Conservation (phyloP, 2,797 vertebrate species). For the Myotis planiceps region DNA sequence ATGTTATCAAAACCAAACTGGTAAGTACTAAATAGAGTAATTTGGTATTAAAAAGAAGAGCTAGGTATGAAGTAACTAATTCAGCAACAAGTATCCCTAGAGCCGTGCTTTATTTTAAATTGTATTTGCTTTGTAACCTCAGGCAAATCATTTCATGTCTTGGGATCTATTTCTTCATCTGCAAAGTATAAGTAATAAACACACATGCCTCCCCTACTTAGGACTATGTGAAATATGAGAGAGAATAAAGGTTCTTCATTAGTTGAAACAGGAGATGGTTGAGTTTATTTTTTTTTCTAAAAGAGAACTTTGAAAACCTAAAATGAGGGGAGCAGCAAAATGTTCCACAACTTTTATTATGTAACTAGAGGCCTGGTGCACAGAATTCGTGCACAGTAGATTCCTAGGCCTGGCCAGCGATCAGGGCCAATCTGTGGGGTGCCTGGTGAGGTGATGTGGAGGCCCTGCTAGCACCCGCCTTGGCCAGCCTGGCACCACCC, state of each 20-base stretch:
- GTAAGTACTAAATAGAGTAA: neutral
- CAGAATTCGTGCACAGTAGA: too few relatives aligned
- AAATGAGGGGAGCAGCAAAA: neutral
- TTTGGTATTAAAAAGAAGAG: neutral
- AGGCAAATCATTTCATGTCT: neutral
- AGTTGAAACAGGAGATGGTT: neutral
- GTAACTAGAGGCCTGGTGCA: neutral
- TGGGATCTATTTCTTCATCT: neutral
- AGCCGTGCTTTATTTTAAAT: neutral
- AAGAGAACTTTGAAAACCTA: neutral
- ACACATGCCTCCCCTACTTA: neutral
- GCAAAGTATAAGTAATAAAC: neutral
- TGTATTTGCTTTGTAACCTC: neutral
- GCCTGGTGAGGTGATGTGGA: too few relatives aligned
- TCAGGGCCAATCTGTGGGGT: too few relatives aligned
- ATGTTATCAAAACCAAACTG: neutral
- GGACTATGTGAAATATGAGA: neutral
- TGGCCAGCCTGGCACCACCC: too few relatives aligned
- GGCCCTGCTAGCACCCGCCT: too few relatives aligned
- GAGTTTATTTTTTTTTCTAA: neutral
- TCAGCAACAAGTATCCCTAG: neutral
- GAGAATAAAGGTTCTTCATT: neutral
- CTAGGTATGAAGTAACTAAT: neutral
- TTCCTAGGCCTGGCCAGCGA: too few relatives aligned
- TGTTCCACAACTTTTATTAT: neutral